Evolutionary conservation across 2,113 vertebrate species (phyloP), one percentile per base, ranked within the genome.

Genomic region (Nyctibius bracteatus): DNA sequence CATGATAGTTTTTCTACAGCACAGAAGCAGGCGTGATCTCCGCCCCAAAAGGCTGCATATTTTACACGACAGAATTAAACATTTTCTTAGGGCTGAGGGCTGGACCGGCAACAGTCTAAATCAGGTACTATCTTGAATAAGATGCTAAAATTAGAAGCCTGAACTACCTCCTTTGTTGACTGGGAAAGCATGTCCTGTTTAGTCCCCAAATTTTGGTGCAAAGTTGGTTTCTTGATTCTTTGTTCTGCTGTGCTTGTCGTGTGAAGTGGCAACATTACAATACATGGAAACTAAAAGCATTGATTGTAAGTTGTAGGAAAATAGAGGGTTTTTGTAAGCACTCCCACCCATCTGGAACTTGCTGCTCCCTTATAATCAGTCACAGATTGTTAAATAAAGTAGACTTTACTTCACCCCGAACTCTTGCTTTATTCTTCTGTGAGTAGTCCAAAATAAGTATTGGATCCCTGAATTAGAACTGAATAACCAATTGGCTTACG

Each of bases 321-420:
- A 93, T 92, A 96, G 77, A 92, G 75, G 27, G 14, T 95, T 82
- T 96, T 93, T 94, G 65, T 89, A 66, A 94, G 92, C 81, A 62
- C 92, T 97, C 96, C 96, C 92, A 96, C 95, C 95, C 94, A 91
- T 95, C 88, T 97, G 92, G 92, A 94, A 96, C 83, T 97, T 94
- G 94, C 95, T 94, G 77, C 94, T 96, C 96, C 96, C 86, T 96
- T 96, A 86, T 94, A 96, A 97, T 97, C 94, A 96, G 92, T 92
- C 83, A 89, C 94, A 97, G 91, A 94, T 92, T 96, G 94, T 92
- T 96, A 95, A 96, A 96, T 95, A 72, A 94, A 94, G 83, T 91
- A 75, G 65, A 79, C 81, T 96, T 91, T 57, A 23, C 86, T 94
- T 95, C 86, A 92, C 88, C 81, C 83, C 79, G 83, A 96, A 93